Conservation (phyloP, 2,797 vertebrate genomes). For the Protonibea diacanthus region DNA sequence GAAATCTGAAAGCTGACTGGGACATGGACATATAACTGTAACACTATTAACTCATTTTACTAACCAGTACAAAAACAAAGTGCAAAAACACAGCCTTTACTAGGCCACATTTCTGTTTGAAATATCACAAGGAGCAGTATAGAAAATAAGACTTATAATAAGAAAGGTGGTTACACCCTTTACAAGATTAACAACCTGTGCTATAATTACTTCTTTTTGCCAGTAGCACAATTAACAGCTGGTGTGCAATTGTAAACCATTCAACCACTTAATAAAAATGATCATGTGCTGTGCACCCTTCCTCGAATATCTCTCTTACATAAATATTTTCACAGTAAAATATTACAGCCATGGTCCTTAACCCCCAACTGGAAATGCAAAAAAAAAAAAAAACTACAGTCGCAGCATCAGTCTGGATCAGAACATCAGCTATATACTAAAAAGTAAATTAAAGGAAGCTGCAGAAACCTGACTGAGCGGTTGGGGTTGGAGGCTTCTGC, state of each 20-base stretch:
- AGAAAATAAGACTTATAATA: not conserved
- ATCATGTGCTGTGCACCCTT: not conserved
- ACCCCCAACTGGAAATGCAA: not conserved
- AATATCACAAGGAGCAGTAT: not conserved
- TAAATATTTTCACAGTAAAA: not conserved
- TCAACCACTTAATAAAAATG: not conserved
- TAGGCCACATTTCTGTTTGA: not conserved
- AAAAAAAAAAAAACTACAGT: not conserved
- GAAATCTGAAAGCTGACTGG: too few species aligned
- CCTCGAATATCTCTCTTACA: not conserved
- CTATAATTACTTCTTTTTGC: too few species aligned
- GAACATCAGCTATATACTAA: not conserved
- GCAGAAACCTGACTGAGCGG: conserved; percentile 64
- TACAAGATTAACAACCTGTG: not conserved
- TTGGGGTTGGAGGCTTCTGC: conserved; percentile 67
- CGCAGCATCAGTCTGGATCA: not conserved
- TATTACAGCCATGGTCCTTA: not conserved
- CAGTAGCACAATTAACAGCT: not conserved
- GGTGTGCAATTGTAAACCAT: not conserved
- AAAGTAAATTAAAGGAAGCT: not conserved
- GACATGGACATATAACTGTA: not conserved
- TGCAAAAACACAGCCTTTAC: not conserved
- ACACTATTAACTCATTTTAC: too few species aligned
- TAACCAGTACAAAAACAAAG: too few species aligned
- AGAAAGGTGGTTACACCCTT: not conserved